Base-by-base conservation (phyloP, 2,888 invertebrate species). In the Lysandra bellargus region DNA sequence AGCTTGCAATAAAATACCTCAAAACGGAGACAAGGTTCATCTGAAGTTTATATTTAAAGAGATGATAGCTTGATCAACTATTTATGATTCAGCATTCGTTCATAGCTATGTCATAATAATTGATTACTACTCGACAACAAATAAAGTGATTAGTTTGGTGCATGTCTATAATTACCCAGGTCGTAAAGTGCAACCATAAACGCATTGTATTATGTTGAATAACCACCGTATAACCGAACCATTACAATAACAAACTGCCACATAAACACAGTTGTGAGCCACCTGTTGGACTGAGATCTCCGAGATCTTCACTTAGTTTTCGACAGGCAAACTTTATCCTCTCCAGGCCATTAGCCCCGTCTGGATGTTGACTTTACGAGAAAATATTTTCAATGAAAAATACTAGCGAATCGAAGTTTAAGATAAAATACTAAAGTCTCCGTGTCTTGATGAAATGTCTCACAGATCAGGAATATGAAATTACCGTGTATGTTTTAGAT, bases 331-430 rank as follows among this genome's bases (percentile, higher is more conserved):
- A 69, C 69, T 69, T 69, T 69, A 69, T 69, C 30, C 64, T 69
- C 69, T 14, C 17, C 33, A 37, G 69, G 14, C 69, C 69, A 69
- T 17, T 69, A 69, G 33, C 69, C 33, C 69, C 33, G 69, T 69
- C 69, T 69, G 69, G 33, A 69, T 69, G 69, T 6, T 69, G 69
- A 69, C 33, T 37, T 69, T 37, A 37, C 69, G 69, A 69, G 69
- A 69, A 69, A 69, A 69, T 69, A 69, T 37, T 69, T 17, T 69
- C 23, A 69, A 69, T 12, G 33, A 69, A 69, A 69, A 69, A 69
- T 69, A 33, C 14, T 69, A 17, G 69, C 14, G 69, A 69, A 69
- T 69, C 33, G 14, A 4, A 69, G 69, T 69, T 69, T 33, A 37
- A 33, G 64, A 64, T 9, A 9, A 7, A 7, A 64, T 23, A 64